Evolutionary conservation across 2,113 vertebrate species (phyloP).

Genomic region (Talpa occidentalis): DNA sequence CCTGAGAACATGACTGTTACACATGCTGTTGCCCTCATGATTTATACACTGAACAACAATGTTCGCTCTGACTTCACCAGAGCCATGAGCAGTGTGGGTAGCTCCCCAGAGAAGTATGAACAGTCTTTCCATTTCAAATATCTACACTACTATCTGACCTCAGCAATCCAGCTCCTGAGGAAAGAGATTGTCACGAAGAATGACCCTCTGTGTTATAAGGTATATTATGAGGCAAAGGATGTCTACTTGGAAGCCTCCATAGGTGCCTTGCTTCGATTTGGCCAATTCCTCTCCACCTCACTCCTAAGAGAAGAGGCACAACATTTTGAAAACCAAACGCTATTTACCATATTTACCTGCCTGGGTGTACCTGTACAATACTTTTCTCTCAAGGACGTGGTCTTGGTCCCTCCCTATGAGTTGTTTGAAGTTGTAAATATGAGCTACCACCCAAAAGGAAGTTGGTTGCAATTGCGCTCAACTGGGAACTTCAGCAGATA

Average conservation of each 20-base stretch:
- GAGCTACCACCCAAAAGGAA: constrained; percentile 41
- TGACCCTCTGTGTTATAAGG: constrained; percentile 48
- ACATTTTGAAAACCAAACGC: constrained; percentile 76
- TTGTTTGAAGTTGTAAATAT: constrained; percentile 79
- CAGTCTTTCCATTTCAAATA: constrained; percentile 82
- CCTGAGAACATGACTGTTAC: not conserved
- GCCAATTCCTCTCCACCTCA: constrained; percentile 81
- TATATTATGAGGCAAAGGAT: constrained; percentile 69
- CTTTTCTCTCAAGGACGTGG: constrained; percentile 81
- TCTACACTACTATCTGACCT: constrained; percentile 86
- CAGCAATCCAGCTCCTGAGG: constrained; percentile 83
- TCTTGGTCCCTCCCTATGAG: constrained; percentile 84
- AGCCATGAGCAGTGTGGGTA: constrained; percentile 72
- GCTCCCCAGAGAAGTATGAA: constrained; percentile 74
- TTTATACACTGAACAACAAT: constrained; percentile 3
- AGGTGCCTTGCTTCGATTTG: constrained; percentile 79
- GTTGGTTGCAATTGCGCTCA: constrained; percentile 76
- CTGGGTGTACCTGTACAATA: constrained; percentile 76
- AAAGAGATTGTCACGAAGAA: not conserved
- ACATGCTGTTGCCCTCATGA: constrained; percentile 54
- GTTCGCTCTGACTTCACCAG: constrained; percentile 69
- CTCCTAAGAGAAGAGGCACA: constrained; percentile 57
- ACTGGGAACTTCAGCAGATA: constrained; percentile 79
- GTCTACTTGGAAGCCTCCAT: rapidly evolving
- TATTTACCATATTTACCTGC: constrained; percentile 81